Percentiles rank a stretch among this genome's conserved stretches.
phyloP scores from a whole-genome alignment of 2,797 vertebrate species.

The Florisuga fusca region DNA sequence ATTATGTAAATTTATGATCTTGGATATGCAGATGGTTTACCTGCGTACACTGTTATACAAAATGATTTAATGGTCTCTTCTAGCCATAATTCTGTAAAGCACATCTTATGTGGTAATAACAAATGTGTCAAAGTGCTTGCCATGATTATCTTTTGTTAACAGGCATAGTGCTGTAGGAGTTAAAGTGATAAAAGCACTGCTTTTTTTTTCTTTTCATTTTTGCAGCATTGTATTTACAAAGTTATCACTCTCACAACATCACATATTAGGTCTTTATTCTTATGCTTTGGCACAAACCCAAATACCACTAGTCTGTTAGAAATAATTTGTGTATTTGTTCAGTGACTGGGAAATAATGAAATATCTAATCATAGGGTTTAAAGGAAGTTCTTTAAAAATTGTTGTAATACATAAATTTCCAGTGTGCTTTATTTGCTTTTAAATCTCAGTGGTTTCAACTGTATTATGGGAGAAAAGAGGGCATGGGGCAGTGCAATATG shows the following conservation, averaged over 20 bases:
- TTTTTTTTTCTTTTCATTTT: neutral
- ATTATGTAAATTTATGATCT: slow-evolving; percentile 36
- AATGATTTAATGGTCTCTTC: slow-evolving; percentile 45
- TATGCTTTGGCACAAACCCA: neutral
- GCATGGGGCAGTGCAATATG: neutral
- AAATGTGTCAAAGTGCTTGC: neutral
- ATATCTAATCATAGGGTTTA: neutral
- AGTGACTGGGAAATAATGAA: neutral
- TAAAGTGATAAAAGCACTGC: neutral
- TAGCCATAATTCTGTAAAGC: neutral
- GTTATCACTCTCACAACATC: neutral
- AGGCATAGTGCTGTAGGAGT: neutral
- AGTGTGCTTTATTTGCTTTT: neutral
- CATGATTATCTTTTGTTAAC: neutral
- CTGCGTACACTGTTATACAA: neutral
- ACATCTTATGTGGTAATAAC: neutral
- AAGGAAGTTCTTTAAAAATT: neutral
- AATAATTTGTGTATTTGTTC: neutral
- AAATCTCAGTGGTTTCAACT: neutral
- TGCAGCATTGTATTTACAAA: neutral
- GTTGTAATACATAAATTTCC: neutral
- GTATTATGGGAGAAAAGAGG: neutral
- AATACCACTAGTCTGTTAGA: neutral
- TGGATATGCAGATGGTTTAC: slow-evolving; percentile 4
- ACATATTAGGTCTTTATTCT: neutral